phyloP scores from a whole-genome alignment of 2,797 vertebrate genomes.

The Thaleichthys pacificus region DNA sequence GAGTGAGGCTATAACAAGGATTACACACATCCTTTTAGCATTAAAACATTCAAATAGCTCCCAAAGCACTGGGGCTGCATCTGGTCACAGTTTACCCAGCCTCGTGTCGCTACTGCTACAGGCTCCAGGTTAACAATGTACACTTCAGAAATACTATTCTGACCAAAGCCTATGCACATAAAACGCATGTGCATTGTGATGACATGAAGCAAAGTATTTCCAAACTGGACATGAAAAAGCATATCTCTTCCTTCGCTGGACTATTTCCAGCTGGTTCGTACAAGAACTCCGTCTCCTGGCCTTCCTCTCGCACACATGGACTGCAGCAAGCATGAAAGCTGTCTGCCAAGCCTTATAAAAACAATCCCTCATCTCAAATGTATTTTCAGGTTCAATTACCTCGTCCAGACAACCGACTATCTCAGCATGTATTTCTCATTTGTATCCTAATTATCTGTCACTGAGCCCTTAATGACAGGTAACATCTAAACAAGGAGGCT shows the following conservation, averaged over 20 bases:
- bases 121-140: not conserved
- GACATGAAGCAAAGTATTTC: slow-evolving; percentile 4
- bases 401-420: not conserved
- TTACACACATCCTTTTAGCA: slow-evolving; percentile 14
- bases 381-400: not conserved
- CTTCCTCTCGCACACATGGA: slow-evolving; percentile 6
- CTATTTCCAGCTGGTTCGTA: not conserved
- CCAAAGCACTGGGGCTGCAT: slow-evolving; percentile 9
- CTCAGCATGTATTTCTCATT: slow-evolving; percentile 12
- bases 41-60: not conserved
- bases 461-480: slow-evolving; percentile 18
- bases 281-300: not conserved
- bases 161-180: not conserved
- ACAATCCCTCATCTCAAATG: not conserved
- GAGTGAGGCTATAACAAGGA: slow-evolving; percentile 1
- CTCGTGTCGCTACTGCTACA: not conserved
- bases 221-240: slow-evolving; percentile 1
- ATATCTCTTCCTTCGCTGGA: not conserved
- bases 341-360: slow-evolving; percentile 29
- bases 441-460: slow-evolving; percentile 18
- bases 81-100: not conserved
- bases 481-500: slow-evolving; percentile 10
- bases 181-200: slow-evolving; percentile 2
- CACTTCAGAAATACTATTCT: not conserved
- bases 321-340: slow-evolving; percentile 4